A percentile compares a stretch with the other conserved stretches of the same genome.
phyloP scores from a whole-genome alignment of 2,113 vertebrate genomes.

The Oreotragus oreotragus region DNA sequence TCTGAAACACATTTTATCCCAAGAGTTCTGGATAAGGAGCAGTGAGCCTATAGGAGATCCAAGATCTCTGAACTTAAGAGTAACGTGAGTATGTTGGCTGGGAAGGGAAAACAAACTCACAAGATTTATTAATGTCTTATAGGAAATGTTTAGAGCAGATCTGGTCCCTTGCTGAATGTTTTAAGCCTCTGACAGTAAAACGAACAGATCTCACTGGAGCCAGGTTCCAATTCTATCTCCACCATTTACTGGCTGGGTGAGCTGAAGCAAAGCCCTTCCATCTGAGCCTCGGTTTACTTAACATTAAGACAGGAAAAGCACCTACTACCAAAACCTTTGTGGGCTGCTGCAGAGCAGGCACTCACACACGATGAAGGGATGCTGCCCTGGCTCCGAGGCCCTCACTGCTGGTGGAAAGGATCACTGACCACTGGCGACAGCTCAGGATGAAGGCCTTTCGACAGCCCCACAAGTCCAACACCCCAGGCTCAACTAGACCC shows the following conservation, averaged over 20 bases:
- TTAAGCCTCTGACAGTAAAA: background rate
- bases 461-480: background rate
- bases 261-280: background rate
- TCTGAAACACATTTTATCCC: background rate
- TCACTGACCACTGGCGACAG: background rate
- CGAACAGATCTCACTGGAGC: background rate
- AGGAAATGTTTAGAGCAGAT: background rate
- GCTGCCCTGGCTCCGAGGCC: background rate
- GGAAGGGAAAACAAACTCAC: background rate
- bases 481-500: background rate
- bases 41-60: background rate
- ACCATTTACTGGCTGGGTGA: background rate
- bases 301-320: background rate
- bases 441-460: background rate
- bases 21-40: background rate
- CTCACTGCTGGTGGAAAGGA: background rate
- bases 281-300: background rate
- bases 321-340: too few species aligned
- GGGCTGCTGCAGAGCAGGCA: background rate
- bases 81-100: too few species aligned
- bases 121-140: background rate
- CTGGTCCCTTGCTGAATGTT: background rate
- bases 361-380: background rate
- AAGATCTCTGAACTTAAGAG: background rate
- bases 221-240: background rate